A percentile compares a stretch with the other conserved stretches of the same genome.
These are phyloP conservation scores for Pangasius sanitwongsei DNA, from an alignment of 2,797 vertebrate genomes.

Conservation along the genomic window DNA sequence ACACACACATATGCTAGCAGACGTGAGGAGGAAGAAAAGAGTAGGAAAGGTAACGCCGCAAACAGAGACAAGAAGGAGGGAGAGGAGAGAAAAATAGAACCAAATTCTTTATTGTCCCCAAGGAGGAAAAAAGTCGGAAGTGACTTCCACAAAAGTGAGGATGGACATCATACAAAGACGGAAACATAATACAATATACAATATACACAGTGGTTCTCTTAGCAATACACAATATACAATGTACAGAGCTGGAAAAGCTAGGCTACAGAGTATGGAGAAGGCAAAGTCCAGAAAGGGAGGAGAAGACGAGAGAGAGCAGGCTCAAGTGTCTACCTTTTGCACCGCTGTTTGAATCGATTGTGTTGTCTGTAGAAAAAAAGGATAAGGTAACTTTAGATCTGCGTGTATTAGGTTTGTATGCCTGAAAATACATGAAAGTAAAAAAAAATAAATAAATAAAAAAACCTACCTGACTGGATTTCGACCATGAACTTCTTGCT, in stretches of 20 bases:
- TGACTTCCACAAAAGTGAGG: slow-evolving; percentile 75
- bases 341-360: slow-evolving; percentile 44
- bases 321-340: slow-evolving; percentile 80
- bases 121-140: slow-evolving; percentile 70
- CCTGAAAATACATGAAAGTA: no score
- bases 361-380: slow-evolving; percentile 26
- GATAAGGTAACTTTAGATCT: background rate
- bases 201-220: slow-evolving; percentile 81
- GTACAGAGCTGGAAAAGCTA: slow-evolving; percentile 62
- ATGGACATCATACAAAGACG: slow-evolving; percentile 81
- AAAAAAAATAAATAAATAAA: background rate
- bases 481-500: slow-evolving; percentile 65
- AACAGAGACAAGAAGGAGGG: slow-evolving; percentile 67
- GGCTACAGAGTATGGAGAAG: slow-evolving; percentile 74
- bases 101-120: slow-evolving; percentile 81
- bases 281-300: slow-evolving; percentile 78
- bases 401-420: background rate
- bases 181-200: slow-evolving; percentile 79
- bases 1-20: slow-evolving; percentile 45
- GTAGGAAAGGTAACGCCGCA: slow-evolving; percentile 53
- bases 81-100: slow-evolving; percentile 78
- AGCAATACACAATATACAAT: slow-evolving; percentile 81
- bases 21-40: slow-evolving; percentile 23
- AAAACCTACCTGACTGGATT: slow-evolving; percentile 54
- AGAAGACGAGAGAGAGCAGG: slow-evolving; percentile 74